A percentile compares a stretch with the other conserved stretches of the same genome.
These are phyloP conservation scores for Drosophila kohkoa DNA, from an alignment of 1,140 invertebrate species.

Conservation along the genomic window DNA sequence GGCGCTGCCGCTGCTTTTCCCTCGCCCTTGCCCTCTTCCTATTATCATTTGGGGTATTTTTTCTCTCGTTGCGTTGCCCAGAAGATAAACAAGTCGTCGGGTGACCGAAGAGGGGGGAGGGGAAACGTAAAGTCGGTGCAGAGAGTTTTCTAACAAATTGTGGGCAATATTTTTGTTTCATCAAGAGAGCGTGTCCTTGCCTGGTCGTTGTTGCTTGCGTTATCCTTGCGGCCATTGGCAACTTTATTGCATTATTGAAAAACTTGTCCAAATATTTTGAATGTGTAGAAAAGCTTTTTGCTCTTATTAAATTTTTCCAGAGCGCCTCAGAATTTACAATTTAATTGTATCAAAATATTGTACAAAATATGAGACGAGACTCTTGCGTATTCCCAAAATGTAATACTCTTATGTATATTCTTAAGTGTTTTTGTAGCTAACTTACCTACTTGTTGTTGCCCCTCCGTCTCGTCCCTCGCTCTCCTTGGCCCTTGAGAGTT, in stretches of 20 bases:
- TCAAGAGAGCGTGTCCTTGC: slow-evolving; percentile 57
- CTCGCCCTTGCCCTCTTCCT: background rate
- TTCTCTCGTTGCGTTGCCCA: slow-evolving; percentile 15
- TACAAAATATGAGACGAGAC: background rate
- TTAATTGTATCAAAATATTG: slow-evolving; percentile 71
- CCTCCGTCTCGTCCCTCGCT: background rate
- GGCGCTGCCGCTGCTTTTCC: background rate
- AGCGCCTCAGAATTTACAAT: slow-evolving; percentile 5
- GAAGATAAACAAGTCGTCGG: slow-evolving; percentile 78
- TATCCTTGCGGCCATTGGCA: slow-evolving; percentile 57
- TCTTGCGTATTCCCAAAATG: background rate
- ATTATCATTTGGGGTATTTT: slow-evolving; percentile 1
- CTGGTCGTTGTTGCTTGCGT: background rate
- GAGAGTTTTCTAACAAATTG: slow-evolving; percentile 78
- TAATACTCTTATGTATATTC: slow-evolving; percentile 11
- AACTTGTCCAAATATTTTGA: slow-evolving; percentile 84
- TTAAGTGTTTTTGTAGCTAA: slow-evolving; percentile 4
- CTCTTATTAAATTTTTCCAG: slow-evolving; percentile 68
- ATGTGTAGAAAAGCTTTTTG: slow-evolving; percentile 76
- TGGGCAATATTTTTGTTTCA: slow-evolving; percentile 81
- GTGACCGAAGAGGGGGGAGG: slow-evolving; percentile 39
- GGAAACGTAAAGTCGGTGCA: slow-evolving; percentile 35
- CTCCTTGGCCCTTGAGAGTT: background rate
- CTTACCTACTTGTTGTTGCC: slow-evolving; percentile 10
- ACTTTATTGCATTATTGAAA: slow-evolving; percentile 84